A percentile compares a stretch with the other conserved stretches of the same genome.
Evolutionary conservation across 2,888 invertebrate genomes (phyloP).

Genomic region (Drosophila robusta): DNA sequence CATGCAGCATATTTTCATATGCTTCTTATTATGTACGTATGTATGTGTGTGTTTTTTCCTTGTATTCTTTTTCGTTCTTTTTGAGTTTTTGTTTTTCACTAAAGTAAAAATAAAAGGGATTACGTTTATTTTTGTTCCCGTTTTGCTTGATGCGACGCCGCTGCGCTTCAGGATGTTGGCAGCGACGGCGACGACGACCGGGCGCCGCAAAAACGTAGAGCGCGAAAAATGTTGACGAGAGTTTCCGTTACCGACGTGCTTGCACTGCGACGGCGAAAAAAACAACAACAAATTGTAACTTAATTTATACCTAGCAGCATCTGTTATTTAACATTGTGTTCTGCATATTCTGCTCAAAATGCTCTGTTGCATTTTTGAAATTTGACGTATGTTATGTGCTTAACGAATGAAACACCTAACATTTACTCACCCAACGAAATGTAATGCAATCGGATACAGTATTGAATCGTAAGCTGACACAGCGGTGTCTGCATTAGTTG

Average conservation of each 20-base stretch:
- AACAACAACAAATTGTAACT: constrained; percentile 46
- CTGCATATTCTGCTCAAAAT: constrained; percentile 25
- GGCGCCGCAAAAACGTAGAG: constrained; percentile 57
- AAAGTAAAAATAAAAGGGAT: constrained; percentile 36
- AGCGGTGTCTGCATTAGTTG: not conserved
- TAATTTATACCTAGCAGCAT: constrained; percentile 25
- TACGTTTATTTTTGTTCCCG: constrained; percentile 39
- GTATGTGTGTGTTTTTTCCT: not conserved
- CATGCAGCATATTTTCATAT: constrained; percentile 26
- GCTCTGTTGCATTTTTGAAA: constrained; percentile 1
- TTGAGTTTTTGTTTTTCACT: constrained; percentile 2
- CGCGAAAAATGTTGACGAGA: constrained; percentile 54
- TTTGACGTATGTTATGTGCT: constrained; percentile 17
- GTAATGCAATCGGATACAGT: not conserved
- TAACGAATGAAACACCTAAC: constrained; percentile 9
- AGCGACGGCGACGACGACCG: constrained; percentile 64
- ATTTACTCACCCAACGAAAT: constrained; percentile 39
- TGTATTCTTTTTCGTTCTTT: not conserved
- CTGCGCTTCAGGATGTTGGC: constrained; percentile 52
- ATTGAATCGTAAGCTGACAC: constrained; percentile 1
- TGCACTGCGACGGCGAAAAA: constrained; percentile 49
- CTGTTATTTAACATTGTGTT: constrained; percentile 14
- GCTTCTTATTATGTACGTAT: constrained; percentile 6
- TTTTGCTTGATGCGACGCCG: constrained; percentile 55
- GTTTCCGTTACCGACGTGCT: constrained; percentile 71